Base-by-base conservation (phyloP, 1,140 invertebrate species). In the Zaprionus africanus region DNA sequence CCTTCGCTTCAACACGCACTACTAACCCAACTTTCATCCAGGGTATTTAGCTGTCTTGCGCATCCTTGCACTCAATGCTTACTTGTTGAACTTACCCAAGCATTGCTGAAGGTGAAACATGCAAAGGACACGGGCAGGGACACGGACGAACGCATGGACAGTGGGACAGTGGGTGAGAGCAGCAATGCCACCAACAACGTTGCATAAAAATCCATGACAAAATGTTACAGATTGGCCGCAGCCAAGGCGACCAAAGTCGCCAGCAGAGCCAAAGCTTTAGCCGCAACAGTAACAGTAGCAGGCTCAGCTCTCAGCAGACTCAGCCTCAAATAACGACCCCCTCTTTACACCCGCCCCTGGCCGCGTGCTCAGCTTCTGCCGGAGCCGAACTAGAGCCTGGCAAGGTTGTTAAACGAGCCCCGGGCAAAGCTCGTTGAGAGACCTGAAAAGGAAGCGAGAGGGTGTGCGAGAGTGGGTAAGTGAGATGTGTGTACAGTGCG, bases 181-280 rank as follows among this genome's bases (percentile, higher is more conserved):
- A 41, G 31, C 43, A 51, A 51, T 6, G 46, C 5, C 28, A 31
- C 43, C 22, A 34, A 53, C 67, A 13, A 46, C 13, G 56, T 46
- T 81, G 67, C 70, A 69, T 74, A 62, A 69, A 83, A 86, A 79
- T 68, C 74, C 83, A 75, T 81, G 85, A 88, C 83, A 87, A 84
- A 88, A 84, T 74, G 85, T 78, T 76, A 75, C 81, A 88, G 85
- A 88, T 90, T 88, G 84, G 84, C 75, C 84, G 58, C 58, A 49
- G 57, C 69, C 68, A 58, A 51, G 58, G 56, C 72, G 66, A 68
- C 34, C 46, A 34, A 51, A 65, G 67, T 12, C 22, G 12, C 53
- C 53, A 60, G 66, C 62, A n/a, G 13, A 51, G 43, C 15, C 58
- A 15, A 53, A 17, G 66, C 57, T 41, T 24, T 17, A 63, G 26